These are phyloP conservation scores for Apoderus coryli DNA, from an alignment of 2,888 invertebrate species.

Conservation along the genomic window DNA sequence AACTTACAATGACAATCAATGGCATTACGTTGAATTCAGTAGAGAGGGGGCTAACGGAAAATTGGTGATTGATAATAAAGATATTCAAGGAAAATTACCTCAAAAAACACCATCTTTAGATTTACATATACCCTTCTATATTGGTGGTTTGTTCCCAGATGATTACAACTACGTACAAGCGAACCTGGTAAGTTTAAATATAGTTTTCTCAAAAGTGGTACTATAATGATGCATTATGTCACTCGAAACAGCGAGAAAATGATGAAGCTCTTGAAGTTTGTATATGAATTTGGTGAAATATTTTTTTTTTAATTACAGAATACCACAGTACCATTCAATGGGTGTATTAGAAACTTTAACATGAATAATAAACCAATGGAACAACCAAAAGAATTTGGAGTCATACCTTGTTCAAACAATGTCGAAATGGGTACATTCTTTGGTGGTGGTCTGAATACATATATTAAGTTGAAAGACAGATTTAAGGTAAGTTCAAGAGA, in stretches of 20 bases:
- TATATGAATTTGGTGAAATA: no score
- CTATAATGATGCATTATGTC: no score
- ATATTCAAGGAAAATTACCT: slow-evolving; percentile 19
- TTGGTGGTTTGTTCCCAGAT: slow-evolving; percentile 61
- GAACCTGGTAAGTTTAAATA: slow-evolving; percentile 17
- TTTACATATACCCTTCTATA: slow-evolving; percentile 56
- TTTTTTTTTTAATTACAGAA: slow-evolving; percentile 18
- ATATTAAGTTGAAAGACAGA: slow-evolving; percentile 51
- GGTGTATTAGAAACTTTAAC: slow-evolving; percentile 66
- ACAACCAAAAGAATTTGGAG: slow-evolving; percentile 42
- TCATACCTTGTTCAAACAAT: slow-evolving; percentile 64
- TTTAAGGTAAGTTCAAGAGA: slow-evolving; percentile 47
- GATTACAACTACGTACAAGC: slow-evolving; percentile 30
- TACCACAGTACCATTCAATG: slow-evolving; percentile 55
- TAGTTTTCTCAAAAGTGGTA: background rate
- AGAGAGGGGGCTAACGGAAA: slow-evolving; percentile 48
- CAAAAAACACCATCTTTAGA: slow-evolving; percentile 33
- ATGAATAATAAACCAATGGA: slow-evolving; percentile 53
- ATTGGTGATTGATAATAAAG: slow-evolving; percentile 49
- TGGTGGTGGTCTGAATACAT: slow-evolving; percentile 54
- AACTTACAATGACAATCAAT: slow-evolving; percentile 55
- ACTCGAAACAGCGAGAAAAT: no score
- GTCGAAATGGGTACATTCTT: slow-evolving; percentile 76
- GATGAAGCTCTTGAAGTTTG: no score
- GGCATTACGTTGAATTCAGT: slow-evolving; percentile 63